Base-by-base conservation (phyloP, 2,113 vertebrate species). In the Fregetta grallaria region DNA sequence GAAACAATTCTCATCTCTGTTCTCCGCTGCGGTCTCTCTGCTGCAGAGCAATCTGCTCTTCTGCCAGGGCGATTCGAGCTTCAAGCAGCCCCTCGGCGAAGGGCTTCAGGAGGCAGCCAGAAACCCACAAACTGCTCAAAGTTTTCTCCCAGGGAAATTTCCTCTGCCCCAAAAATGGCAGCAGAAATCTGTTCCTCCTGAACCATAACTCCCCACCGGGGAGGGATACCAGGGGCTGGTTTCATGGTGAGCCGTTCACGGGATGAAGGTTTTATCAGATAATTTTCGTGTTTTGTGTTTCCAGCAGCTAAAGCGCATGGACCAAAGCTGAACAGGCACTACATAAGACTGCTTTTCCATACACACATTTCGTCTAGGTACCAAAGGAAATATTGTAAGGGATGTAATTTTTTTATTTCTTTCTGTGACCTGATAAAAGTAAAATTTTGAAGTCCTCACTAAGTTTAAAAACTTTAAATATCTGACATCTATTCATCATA, bases 151-250 rank as follows among this genome's bases (percentile, higher is more conserved):
- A 83, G 52, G 75, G 36, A 76, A 86, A 47, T 11, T 52, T 32
- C 62, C 40, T 67, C 70, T 45, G n/a, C 38, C 89, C 58, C 56
- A 50, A 50, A 82, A 91, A 52, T 0, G 5, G 38, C 77, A 90
- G 36, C 7, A 34, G 52, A 45, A 85, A 38, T 25, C 53, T 65
- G 5, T 6, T 78, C 59, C 50, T 73, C 67, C 56, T 82, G 52
- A 82, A 12, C 44, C 0, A 0, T 7, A 47, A 63, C 19, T 62
- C 30, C 42, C 25, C 7, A 1, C 11, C 0, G 0, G 40, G 26
- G 22, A 81, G 12, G 53, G 13, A 7, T 0, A 40, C 56, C 36
- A 61, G 3, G 2, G 29, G 30, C 45, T 86, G 40, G 12, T 34
- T 65, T 84, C 47, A 18, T 0, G 5, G 10, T 3, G 4, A 66